phyloP scores from a whole-genome alignment of 2,797 vertebrate species.

The Psittacula derbiana region DNA sequence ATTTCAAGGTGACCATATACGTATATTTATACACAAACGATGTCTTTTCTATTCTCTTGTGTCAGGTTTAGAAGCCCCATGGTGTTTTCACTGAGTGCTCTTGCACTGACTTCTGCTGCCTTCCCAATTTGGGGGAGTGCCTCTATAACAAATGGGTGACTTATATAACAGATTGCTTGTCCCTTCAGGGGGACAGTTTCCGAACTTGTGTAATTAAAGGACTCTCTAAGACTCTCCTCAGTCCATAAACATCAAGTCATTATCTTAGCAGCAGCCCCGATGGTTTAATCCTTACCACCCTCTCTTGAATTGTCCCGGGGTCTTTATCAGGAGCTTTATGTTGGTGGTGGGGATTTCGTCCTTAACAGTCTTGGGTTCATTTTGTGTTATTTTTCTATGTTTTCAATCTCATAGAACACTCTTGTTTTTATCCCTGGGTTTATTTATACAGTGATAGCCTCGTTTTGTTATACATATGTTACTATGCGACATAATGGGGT shows the following conservation, averaged over 20 bases:
- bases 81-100: not conserved
- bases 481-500: not conserved
- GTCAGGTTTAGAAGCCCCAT: not conserved
- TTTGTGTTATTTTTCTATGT: not conserved
- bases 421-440: not conserved
- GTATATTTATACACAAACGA: not conserved
- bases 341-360: not conserved
- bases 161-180: rapidly evolving
- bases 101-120: not conserved
- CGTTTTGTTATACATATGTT: not conserved
- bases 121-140: not conserved
- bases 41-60: not conserved
- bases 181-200: not conserved
- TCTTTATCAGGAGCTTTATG: not conserved
- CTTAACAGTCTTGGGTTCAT: not conserved
- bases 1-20: not conserved
- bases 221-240: not conserved
- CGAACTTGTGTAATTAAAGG: not conserved
- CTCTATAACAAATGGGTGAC: not conserved
- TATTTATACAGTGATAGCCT: not conserved
- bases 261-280: not conserved
- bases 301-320: not conserved
- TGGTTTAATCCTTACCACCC: not conserved
- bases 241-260: not conserved
- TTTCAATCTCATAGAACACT: not conserved